Evolutionary conservation across 2,888 invertebrate genomes (phyloP).

Genomic region (Apotomis capreana): DNA sequence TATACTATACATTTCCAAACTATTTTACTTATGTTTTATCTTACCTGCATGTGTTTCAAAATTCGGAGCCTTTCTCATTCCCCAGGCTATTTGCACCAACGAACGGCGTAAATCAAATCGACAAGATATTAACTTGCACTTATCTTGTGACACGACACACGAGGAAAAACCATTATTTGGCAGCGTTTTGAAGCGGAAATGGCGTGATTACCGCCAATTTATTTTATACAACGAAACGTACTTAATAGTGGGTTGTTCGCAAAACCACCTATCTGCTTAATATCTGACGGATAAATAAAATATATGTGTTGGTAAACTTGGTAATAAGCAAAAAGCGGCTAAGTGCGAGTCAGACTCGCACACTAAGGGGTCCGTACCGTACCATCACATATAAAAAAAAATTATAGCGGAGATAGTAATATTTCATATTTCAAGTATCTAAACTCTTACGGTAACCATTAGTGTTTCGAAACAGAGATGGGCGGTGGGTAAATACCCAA

Average conservation of each 20-base stretch:
- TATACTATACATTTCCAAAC: not conserved
- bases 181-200: slow-evolving; percentile 17
- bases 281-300: not conserved
- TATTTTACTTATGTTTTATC: not conserved
- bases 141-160: slow-evolving; percentile 5
- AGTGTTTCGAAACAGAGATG: too few relatives aligned
- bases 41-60: not conserved
- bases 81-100: slow-evolving; percentile 14
- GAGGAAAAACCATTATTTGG: slow-evolving; percentile 14
- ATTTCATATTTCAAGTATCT: too few relatives aligned
- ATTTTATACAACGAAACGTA: not conserved
- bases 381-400: too few relatives aligned
- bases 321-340: not conserved
- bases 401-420: too few relatives aligned
- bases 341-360: too few relatives aligned
- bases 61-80: not conserved
- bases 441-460: too few relatives aligned
- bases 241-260: not conserved
- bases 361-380: too few relatives aligned
- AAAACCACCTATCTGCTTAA: not conserved
- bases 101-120: slow-evolving; percentile 10
- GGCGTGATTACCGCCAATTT: slow-evolving; percentile 27
- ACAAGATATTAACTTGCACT: slow-evolving; percentile 17
- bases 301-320: not conserved
- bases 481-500: too few relatives aligned